Percentiles rank a stretch among this genome's conserved stretches.
These are phyloP conservation scores for Lycophotia porphyrea DNA, from an alignment of 2,888 invertebrate species.

Conservation along the genomic window DNA sequence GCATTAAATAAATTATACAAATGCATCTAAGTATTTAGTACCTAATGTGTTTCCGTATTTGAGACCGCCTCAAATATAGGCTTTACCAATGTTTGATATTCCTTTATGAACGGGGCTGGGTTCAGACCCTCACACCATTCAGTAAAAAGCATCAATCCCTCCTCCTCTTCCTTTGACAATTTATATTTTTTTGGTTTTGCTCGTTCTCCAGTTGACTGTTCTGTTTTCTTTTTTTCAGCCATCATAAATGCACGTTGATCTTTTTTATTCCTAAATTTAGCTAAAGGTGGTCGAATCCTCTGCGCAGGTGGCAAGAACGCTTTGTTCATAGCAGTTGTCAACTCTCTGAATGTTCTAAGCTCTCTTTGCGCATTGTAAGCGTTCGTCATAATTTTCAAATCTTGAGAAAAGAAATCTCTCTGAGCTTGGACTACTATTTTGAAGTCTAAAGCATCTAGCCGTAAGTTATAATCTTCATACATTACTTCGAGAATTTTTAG, in stretches of 20 bases:
- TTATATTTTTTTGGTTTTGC: slow-evolving; percentile 75
- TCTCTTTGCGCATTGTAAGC: slow-evolving; percentile 85
- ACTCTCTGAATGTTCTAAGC: slow-evolving; percentile 83
- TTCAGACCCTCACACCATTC: slow-evolving; percentile 86
- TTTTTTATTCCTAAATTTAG: slow-evolving; percentile 82
- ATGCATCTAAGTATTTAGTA: slow-evolving; percentile 59
- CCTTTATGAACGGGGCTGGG: slow-evolving; percentile 80
- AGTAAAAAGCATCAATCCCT: slow-evolving; percentile 82
- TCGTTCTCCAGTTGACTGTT: slow-evolving; percentile 68
- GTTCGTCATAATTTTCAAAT: slow-evolving; percentile 85
- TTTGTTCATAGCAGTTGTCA: slow-evolving; percentile 87
- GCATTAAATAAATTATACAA: slow-evolving; percentile 42
- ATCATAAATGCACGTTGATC: slow-evolving; percentile 72
- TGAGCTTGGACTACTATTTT: slow-evolving; percentile 85
- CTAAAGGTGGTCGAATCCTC: slow-evolving; percentile 78
- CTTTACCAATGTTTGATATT: slow-evolving; percentile 80
- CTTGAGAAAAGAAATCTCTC: slow-evolving; percentile 84
- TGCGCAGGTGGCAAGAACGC: slow-evolving; percentile 83
- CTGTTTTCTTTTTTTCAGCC: slow-evolving; percentile 73
- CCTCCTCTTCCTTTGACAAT: slow-evolving; percentile 80
- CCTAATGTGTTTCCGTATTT: neutral
- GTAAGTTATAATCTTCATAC: slow-evolving; percentile 87
- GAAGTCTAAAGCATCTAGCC: slow-evolving; percentile 84
- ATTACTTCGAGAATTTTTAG: slow-evolving; percentile 87
- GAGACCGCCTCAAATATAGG: slow-evolving; percentile 78